Base-by-base conservation (phyloP, 2,888 invertebrate genomes). In the Hemistola chrysoprasaria region DNA sequence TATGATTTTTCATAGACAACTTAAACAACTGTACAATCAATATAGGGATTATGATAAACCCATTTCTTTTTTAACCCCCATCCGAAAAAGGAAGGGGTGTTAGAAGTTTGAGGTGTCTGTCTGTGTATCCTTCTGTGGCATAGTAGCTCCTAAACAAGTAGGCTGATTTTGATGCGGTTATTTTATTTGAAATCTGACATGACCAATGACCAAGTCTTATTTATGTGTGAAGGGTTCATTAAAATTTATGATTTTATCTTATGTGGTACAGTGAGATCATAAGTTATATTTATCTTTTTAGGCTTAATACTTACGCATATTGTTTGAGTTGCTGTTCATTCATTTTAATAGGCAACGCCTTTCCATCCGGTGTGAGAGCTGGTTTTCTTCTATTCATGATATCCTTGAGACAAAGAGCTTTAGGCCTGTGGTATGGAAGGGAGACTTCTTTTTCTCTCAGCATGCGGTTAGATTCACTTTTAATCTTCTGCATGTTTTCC, bases 381-480 rank as follows among this genome's bases (percentile, higher is more conserved):
- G 78, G 78, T 47, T 73, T 80, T 33, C 82, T 69, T 51, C 85
- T 74, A 35, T 69, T 81, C 55, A 96, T 90, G 61, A 97, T 97
- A 62, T 97, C 97, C 67, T 94, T 92, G 0, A 97, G 79, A 0
- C 93, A 92, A 37, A 94, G 90, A 23, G 94, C 93, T 64, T 94
- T 95, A 1, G 97, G 96, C 64, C 92, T 92, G 70, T 97, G 97
- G 72, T 97, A 97, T 0, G 97, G 97, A 22, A 98, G 80, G 24
- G 92, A 92, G 6, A 97, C 90, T 42, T 92, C 84, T 8, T 92
- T 92, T 71, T 97, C 95, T 53, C 97, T 89, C 6, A 95, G 71
- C 83, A 95, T 90, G 38, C 96, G 89, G 73, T 97, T 96, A 0
- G 95, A 94, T 77, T 96, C 96, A 72, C 96, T 95, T 65, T 93